Conservation (phyloP, 2,797 vertebrate genomes). For the Cheirogaleus major region DNA sequence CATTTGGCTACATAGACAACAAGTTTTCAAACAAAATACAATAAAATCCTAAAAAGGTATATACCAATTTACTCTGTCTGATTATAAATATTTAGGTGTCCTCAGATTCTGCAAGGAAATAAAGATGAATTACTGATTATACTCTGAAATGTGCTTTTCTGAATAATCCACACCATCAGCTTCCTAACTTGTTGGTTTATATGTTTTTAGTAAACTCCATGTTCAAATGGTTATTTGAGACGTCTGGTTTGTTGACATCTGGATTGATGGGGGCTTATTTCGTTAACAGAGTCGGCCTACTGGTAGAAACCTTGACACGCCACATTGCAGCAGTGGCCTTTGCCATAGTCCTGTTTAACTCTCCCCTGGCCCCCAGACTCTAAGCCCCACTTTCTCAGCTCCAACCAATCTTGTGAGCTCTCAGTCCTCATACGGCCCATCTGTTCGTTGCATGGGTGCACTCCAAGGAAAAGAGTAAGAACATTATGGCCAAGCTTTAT, state of each 20-base stretch:
- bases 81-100: constrained; percentile 13
- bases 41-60: background rate
- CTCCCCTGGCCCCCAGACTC: background rate
- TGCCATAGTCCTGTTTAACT: background rate
- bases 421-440: constrained; percentile 15
- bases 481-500: constrained; percentile 29
- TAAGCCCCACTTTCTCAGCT: background rate
- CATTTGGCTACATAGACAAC: background rate
- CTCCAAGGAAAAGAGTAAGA: constrained; percentile 51
- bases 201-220: background rate
- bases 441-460: background rate
- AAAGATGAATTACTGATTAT: background rate
- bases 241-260: background rate
- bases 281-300: background rate
- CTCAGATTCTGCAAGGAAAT: background rate
- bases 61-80: background rate
- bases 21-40: background rate
- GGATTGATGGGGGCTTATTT: background rate
- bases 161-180: background rate
- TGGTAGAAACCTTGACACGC: background rate
- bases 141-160: background rate
- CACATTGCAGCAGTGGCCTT: background rate
- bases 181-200: constrained; percentile 12
- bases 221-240: background rate
- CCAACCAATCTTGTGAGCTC: background rate